Percentiles rank a stretch among this genome's conserved stretches.
phyloP scores from a whole-genome alignment of 2,888 invertebrate genomes.

The Griposia aprilina region DNA sequence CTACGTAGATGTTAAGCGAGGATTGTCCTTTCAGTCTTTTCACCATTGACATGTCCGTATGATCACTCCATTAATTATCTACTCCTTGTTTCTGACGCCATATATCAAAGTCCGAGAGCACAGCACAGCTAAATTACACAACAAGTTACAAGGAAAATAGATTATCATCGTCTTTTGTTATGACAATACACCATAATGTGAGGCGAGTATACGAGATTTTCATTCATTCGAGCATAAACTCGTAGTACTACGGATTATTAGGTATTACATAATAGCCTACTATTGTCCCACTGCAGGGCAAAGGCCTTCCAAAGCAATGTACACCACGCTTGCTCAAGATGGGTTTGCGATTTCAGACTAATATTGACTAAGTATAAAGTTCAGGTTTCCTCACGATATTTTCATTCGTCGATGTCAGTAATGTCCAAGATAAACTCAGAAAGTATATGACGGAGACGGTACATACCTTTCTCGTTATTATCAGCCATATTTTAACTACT shows the following conservation, averaged over 20 bases:
- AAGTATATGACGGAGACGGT: too few relatives aligned
- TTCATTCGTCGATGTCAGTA: too few relatives aligned
- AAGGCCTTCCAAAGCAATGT: too few relatives aligned
- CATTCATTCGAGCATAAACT: neutral
- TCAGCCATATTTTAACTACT: too few relatives aligned
- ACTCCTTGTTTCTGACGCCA: slow-evolving; percentile 8
- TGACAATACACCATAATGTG: neutral
- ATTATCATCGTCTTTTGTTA: slow-evolving; percentile 59
- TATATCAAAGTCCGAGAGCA: slow-evolving; percentile 52
- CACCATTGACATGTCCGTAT: neutral
- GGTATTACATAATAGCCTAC: too few relatives aligned
- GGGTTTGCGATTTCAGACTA: too few relatives aligned
- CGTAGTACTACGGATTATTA: neutral
- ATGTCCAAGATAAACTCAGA: too few relatives aligned
- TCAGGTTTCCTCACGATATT: too few relatives aligned
- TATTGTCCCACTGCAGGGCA: too few relatives aligned
- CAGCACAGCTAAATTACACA: slow-evolving; percentile 59
- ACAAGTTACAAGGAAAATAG: slow-evolving; percentile 62
- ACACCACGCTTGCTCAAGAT: too few relatives aligned
- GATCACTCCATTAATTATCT: neutral
- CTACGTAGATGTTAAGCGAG: neutral
- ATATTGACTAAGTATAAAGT: too few relatives aligned
- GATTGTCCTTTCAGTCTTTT: neutral
- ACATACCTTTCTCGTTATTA: too few relatives aligned
- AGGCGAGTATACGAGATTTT: neutral